Evolutionary conservation across 2,888 invertebrate species (phyloP).

Genomic region (Podabrus alpinus): DNA sequence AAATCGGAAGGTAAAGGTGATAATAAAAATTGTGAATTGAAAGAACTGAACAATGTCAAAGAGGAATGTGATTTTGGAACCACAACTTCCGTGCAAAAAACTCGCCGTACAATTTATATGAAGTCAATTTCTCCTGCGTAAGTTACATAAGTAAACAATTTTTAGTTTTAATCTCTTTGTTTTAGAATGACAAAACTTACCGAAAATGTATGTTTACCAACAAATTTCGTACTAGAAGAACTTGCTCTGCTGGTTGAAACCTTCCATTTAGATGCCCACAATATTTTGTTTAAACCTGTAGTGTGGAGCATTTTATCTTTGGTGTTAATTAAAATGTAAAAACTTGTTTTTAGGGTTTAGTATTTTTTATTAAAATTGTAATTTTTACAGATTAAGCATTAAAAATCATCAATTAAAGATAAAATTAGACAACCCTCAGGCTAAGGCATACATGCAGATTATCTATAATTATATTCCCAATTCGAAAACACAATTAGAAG

Average conservation of each 20-base stretch:
- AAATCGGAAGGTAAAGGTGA: slow-evolving; percentile 36
- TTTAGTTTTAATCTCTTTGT: slow-evolving; percentile 15
- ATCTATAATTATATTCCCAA: slow-evolving; percentile 22
- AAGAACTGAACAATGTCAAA: slow-evolving; percentile 47
- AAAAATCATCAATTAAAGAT: slow-evolving; percentile 18
- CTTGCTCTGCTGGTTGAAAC: slow-evolving; percentile 63
- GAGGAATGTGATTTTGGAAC: slow-evolving; percentile 68
- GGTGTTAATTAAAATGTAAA: slow-evolving; percentile 71
- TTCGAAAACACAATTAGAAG: slow-evolving; percentile 14
- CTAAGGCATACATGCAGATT: slow-evolving; percentile 12
- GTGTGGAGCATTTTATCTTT: slow-evolving; percentile 74
- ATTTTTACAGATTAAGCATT: slow-evolving; percentile 29
- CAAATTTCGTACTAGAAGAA: slow-evolving; percentile 47
- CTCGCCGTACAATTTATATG: slow-evolving; percentile 71
- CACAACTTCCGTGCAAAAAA: slow-evolving; percentile 66
- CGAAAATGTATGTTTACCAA: slow-evolving; percentile 33
- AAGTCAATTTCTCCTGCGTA: slow-evolving; percentile 68
- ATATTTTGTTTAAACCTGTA: slow-evolving; percentile 72
- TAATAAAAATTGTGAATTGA: slow-evolving; percentile 34
- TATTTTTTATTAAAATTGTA: background rate
- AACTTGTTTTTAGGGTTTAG: background rate
- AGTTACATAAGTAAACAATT: slow-evolving; percentile 39
- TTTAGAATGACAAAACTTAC: slow-evolving; percentile 43
- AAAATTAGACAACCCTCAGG: slow-evolving; percentile 12
- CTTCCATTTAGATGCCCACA: slow-evolving; percentile 70